Percentiles rank a stretch among this genome's conserved stretches.
phyloP scores from a whole-genome alignment of 2,113 vertebrate species.

The Camelus bactrianus region DNA sequence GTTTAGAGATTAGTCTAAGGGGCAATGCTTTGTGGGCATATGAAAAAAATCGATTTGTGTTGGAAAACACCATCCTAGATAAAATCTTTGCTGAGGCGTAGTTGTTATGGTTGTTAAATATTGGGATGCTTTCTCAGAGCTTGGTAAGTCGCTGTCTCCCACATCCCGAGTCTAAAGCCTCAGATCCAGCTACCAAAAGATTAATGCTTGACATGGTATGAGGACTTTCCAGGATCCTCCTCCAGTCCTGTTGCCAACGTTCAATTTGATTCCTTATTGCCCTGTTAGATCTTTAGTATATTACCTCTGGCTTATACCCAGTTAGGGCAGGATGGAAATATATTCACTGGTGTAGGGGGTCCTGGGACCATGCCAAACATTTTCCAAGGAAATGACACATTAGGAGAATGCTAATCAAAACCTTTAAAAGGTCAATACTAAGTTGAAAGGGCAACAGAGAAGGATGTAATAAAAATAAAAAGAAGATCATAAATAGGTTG shows the following conservation, averaged over 20 bases:
- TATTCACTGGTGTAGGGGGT: not conserved
- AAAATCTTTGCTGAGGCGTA: not conserved
- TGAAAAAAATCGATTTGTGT: not conserved
- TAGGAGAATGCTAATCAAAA: conserved; percentile 49
- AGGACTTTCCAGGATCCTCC: not conserved
- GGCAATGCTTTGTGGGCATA: not conserved
- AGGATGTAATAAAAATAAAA: conserved; percentile 60
- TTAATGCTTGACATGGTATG: not conserved
- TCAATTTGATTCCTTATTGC: not conserved
- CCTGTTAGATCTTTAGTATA: not conserved
- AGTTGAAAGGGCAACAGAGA: conserved; percentile 50
- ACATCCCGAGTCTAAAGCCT: not conserved
- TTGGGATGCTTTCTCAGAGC: not conserved
- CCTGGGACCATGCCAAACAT: not conserved
- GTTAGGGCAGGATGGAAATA: not conserved
- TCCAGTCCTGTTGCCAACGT: not conserved
- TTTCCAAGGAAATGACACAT: conserved; percentile 31
- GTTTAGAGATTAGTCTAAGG: not conserved
- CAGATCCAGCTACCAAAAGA: not conserved
- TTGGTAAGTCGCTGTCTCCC: not conserved
- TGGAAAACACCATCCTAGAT: not conserved
- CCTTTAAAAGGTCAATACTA: conserved; percentile 1
- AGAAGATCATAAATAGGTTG: conserved; percentile 51
- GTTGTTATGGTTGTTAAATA: not conserved
- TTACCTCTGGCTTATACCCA: not conserved